These are phyloP conservation scores for Arothron firmamentum DNA, from an alignment of 2,113 vertebrate species.

Conservation along the genomic window DNA sequence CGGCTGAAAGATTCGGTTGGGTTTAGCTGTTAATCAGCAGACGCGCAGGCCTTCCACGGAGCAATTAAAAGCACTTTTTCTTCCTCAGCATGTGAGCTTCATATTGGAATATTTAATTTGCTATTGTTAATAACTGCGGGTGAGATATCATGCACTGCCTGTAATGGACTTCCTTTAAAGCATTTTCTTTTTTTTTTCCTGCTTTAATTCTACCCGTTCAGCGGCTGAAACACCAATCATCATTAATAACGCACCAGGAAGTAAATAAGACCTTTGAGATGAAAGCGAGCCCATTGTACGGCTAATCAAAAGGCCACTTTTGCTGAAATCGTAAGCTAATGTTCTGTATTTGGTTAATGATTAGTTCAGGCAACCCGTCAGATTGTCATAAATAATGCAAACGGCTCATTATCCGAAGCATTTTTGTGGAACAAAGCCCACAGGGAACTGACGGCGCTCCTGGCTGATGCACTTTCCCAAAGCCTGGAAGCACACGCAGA, in stretches of 20 bases:
- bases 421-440: conserved; percentile 46
- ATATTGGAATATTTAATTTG: no score
- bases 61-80: no score
- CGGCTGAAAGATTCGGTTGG: conserved; percentile 1
- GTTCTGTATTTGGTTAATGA: conserved; percentile 49
- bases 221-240: no score
- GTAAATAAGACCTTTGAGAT: conserved; percentile 32
- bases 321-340: conserved; percentile 45
- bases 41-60: background rate
- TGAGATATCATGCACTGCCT: no score
- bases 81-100: no score
- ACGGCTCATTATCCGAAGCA: conserved; percentile 62
- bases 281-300: conserved; percentile 22
- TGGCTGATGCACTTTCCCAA: conserved; percentile 33
- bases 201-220: no score
- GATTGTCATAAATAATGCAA: conserved; percentile 68
- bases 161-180: no score
- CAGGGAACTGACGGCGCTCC: conserved; percentile 28
- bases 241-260: conserved; percentile 9
- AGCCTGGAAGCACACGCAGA: conserved; percentile 48
- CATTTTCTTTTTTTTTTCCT: no score
- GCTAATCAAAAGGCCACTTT: conserved; percentile 48
- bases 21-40: conserved; percentile 27
- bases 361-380: conserved; percentile 54
- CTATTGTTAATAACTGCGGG: no score